Base-by-base conservation (phyloP, 1,140 invertebrate species). In the Magallana ariakensis region DNA sequence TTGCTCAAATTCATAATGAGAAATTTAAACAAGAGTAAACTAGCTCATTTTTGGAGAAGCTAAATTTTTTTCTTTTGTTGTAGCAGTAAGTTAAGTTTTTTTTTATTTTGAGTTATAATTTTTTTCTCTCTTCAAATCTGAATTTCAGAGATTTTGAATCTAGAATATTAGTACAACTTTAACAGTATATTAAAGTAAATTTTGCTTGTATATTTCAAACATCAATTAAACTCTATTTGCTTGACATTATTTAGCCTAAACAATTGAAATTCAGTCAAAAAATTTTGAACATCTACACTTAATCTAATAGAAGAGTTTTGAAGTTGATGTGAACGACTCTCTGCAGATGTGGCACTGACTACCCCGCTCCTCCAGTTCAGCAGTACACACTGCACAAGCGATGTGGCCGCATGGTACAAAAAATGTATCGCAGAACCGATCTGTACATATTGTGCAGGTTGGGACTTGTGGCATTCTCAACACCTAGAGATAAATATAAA, bases 311-410 rank as follows among this genome's bases (percentile, higher is more conserved):
- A 83, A 83, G 19, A 83, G 22, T 55, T 83, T 83, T 16, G 82
- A 55, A 83, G 56, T 83, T 83, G 53, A 56, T n/a, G 82, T 57
- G 16, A 83, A 83, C 6, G 19, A 11, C n/a, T 83, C 15, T 57
- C 82, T 55, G 54, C 82, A 83, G 15, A 83, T 83, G 82, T 83
- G 82, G 22, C 82, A 83, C 15, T 57, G 82, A 54, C 56, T 83
- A 26, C 82, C 82, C 19, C 82, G 54, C 22, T 83, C 82, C n/a
- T 57, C 82, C 19, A 83, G 82, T 58, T 83, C 82, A 83, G 56
- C 54, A 54, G 82, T n/a, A 54, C 82, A 83, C 11, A 83, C 82
- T 19, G 53, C 16, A 26, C 53, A 57, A 5, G 19, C 53, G 7
- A 83, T 57, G 53, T 83, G 82, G 13, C 82, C 82, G 22, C 82